phyloP scores from a whole-genome alignment of 2,113 vertebrate species.

The Neodon shergylaensis region DNA sequence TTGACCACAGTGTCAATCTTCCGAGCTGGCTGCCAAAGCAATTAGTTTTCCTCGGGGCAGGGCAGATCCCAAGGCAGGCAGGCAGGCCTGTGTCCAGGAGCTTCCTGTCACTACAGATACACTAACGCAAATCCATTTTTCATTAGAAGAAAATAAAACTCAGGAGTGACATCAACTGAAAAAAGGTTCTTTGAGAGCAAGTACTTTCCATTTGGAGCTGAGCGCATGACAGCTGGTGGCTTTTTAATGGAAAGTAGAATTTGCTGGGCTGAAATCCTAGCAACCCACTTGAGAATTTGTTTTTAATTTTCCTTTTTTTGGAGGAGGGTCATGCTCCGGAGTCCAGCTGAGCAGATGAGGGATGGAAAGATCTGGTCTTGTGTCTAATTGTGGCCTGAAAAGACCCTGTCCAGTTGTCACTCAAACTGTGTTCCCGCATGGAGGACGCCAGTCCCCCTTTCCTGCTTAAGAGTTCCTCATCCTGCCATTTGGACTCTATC shows the following conservation, averaged over 20 bases:
- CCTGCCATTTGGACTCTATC: not conserved
- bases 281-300: constrained; percentile 79
- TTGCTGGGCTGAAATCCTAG: constrained; percentile 73
- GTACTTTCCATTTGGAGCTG: constrained; percentile 79
- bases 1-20: not conserved
- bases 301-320: constrained; percentile 81
- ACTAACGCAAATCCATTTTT: constrained; percentile 76
- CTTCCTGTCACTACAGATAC: constrained; percentile 78
- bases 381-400: constrained; percentile 73
- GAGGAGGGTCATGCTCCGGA: constrained; percentile 61
- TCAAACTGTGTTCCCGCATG: not conserved
- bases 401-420: constrained; percentile 63
- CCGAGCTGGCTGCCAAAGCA: constrained; percentile 60
- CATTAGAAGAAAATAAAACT: constrained; percentile 80
- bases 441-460: not conserved
- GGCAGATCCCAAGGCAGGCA: constrained; percentile 72
- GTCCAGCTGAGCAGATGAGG: constrained; percentile 68
- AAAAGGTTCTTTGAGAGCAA: constrained; percentile 73
- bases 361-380: constrained; percentile 69
- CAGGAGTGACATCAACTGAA: constrained; percentile 80
- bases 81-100: constrained; percentile 76
- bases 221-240: constrained; percentile 76
- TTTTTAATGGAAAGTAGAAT: constrained; percentile 82
- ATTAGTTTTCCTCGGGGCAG: constrained; percentile 67
- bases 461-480: not conserved